A percentile compares a stretch with the other conserved stretches of the same genome.
phyloP scores from a whole-genome alignment of 2,113 vertebrate genomes.

The Nothoprocta pentlandii region DNA sequence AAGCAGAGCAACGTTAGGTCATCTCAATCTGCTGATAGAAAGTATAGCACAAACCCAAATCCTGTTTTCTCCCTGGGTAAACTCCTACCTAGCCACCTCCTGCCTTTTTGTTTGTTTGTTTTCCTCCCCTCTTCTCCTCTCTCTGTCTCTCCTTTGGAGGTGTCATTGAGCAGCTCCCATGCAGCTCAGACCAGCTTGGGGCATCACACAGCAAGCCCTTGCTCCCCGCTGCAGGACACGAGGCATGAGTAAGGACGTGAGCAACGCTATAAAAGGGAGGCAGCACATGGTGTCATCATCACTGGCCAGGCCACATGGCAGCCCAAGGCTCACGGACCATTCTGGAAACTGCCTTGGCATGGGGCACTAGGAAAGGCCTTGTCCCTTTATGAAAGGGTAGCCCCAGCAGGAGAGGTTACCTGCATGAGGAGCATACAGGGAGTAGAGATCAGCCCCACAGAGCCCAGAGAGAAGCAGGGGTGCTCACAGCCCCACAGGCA shows the following conservation, averaged over 20 bases:
- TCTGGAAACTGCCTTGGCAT: background rate
- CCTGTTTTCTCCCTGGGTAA: background rate
- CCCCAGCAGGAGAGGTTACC: background rate
- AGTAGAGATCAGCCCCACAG: background rate
- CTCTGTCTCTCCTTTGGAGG: background rate
- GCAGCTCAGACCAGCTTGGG: background rate
- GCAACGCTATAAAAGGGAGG: background rate
- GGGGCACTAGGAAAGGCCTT: background rate
- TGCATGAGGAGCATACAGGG: background rate
- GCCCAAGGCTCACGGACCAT: background rate
- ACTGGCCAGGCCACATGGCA: background rate
- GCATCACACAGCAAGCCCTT: background rate
- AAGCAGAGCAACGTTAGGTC: conserved; percentile 50
- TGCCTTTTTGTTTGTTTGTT: too few relatives aligned
- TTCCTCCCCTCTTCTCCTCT: too few relatives aligned
- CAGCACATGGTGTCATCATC: background rate
- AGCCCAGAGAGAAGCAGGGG: background rate
- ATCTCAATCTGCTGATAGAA: background rate
- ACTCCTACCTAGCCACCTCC: background rate
- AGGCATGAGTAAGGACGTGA: background rate
- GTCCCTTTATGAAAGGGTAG: accelerated
- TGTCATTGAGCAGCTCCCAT: background rate
- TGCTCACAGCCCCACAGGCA: background rate
- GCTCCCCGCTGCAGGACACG: background rate
- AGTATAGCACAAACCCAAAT: background rate